phyloP scores from a whole-genome alignment of 2,797 vertebrate species.

The Gymnoscopelus microlampas region DNA sequence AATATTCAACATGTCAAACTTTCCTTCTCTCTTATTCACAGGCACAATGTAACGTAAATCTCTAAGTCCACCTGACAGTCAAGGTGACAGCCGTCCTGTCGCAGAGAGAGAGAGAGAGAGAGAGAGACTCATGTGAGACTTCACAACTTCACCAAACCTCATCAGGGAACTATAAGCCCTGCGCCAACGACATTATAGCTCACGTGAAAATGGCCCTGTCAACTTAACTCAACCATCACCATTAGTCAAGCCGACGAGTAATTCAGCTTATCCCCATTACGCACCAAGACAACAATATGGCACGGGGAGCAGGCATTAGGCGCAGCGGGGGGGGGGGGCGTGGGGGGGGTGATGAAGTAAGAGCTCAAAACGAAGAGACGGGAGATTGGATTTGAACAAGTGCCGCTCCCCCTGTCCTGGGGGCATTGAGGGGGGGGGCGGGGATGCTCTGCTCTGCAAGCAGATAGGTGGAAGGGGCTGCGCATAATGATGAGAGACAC shows the following conservation, averaged over 20 bases:
- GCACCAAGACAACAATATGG: slow-evolving; percentile 67
- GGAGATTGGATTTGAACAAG: slow-evolving; percentile 77
- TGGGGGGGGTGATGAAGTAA: slow-evolving; percentile 28
- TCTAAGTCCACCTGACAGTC: slow-evolving; percentile 16
- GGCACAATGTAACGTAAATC: slow-evolving; percentile 31
- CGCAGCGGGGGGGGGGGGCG: slow-evolving; percentile 10
- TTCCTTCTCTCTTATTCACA: slow-evolving; percentile 4
- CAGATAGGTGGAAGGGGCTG: slow-evolving; percentile 60
- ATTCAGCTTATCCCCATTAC: slow-evolving; percentile 68
- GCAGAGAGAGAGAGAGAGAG: neutral
- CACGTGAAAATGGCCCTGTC: slow-evolving; percentile 56
- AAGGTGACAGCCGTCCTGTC: slow-evolving; percentile 16
- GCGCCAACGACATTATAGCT: slow-evolving; percentile 50
- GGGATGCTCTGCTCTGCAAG: slow-evolving; percentile 64
- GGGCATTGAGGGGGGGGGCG: slow-evolving; percentile 54
- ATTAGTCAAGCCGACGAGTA: slow-evolving; percentile 70
- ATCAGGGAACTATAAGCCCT: slow-evolving; percentile 37
- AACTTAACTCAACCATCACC: slow-evolving; percentile 58
- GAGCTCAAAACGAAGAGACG: slow-evolving; percentile 57
- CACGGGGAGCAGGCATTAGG: slow-evolving; percentile 54
- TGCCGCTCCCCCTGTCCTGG: slow-evolving; percentile 54
- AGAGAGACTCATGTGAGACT: slow-evolving; percentile 23
- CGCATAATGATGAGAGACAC: slow-evolving; percentile 78
- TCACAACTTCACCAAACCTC: slow-evolving; percentile 22
- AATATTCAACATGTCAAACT: no score